Conservation (phyloP, 2,888 invertebrate species). For the Monochamus alternatus region DNA sequence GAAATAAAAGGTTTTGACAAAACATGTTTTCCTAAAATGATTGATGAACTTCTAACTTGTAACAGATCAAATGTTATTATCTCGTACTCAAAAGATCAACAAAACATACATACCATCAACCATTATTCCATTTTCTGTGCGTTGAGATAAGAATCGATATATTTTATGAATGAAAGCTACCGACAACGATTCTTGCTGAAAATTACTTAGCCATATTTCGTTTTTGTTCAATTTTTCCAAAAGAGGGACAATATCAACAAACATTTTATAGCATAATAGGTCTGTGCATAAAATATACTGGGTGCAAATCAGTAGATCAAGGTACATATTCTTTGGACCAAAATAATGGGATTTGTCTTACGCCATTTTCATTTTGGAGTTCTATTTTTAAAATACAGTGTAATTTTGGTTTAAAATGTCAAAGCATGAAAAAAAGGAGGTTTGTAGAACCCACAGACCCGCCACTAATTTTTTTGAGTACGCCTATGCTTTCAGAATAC, state of each 20-base stretch:
- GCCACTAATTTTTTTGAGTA: too few species aligned
- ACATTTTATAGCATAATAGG: too few species aligned
- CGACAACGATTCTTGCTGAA: neutral
- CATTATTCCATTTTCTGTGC: constrained; percentile 17
- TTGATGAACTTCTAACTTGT: constrained; percentile 25
- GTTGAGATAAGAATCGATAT: constrained; percentile 16
- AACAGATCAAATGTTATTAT: constrained; percentile 25
- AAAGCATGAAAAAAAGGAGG: too few species aligned
- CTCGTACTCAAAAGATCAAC: constrained; percentile 24
- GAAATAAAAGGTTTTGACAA: constrained; percentile 26
- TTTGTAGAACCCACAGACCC: too few species aligned
- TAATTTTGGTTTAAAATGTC: too few species aligned
- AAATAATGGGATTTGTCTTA: too few species aligned
- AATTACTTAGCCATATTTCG: constrained; percentile 4
- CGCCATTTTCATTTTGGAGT: too few species aligned
- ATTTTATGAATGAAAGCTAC: constrained; percentile 10
- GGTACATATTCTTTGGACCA: too few species aligned
- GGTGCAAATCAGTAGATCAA: too few species aligned
- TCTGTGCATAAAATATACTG: too few species aligned
- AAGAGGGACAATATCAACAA: neutral
- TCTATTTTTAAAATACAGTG: too few species aligned
- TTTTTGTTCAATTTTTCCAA: neutral
- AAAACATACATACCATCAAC: constrained; percentile 24
- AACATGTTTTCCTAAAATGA: constrained; percentile 27
- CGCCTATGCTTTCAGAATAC: too few species aligned